Evolutionary conservation across 2,113 vertebrate genomes (phyloP).

Genomic region (Phocoena sinus): DNA sequence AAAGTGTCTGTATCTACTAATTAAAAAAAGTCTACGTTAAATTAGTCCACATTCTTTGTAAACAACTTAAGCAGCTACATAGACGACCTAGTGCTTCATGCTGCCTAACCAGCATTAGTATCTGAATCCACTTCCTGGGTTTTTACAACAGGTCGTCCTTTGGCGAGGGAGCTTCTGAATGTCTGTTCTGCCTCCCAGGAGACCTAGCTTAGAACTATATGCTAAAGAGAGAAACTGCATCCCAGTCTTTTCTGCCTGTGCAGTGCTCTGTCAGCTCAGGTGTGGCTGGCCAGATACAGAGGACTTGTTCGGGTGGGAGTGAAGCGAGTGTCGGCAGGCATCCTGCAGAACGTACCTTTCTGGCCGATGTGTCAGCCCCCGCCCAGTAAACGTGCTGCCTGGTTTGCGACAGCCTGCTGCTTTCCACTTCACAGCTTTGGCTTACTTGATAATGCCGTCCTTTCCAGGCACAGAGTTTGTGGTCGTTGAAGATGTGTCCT

Average conservation of each 20-base stretch:
- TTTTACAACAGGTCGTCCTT: not conserved
- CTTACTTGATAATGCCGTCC: not conserved
- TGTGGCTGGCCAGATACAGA: not conserved
- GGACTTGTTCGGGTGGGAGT: not conserved
- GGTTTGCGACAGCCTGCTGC: not conserved
- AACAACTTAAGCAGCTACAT: not conserved
- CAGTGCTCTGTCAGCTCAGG: not conserved
- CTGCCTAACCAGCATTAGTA: not conserved
- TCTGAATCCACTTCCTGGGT: not conserved
- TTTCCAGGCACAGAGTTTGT: slow-evolving; percentile 97
- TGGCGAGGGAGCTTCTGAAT: not conserved
- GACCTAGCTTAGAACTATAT: not conserved
- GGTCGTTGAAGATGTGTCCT: slow-evolving; percentile 94
- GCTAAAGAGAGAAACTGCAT: not conserved
- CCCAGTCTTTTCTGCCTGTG: not conserved
- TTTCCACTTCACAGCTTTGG: not conserved
- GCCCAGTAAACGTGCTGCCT: not conserved
- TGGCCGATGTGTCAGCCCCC: not conserved
- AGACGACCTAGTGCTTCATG: not conserved
- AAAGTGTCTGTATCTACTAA: not conserved
- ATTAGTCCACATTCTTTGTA: not conserved
- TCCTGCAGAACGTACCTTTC: not conserved
- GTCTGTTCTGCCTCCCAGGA: not conserved
- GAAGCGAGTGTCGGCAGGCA: not conserved
- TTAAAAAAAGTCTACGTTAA: not conserved